Base-by-base conservation (phyloP, 2,888 invertebrate species). In the Melitaea athalia region DNA sequence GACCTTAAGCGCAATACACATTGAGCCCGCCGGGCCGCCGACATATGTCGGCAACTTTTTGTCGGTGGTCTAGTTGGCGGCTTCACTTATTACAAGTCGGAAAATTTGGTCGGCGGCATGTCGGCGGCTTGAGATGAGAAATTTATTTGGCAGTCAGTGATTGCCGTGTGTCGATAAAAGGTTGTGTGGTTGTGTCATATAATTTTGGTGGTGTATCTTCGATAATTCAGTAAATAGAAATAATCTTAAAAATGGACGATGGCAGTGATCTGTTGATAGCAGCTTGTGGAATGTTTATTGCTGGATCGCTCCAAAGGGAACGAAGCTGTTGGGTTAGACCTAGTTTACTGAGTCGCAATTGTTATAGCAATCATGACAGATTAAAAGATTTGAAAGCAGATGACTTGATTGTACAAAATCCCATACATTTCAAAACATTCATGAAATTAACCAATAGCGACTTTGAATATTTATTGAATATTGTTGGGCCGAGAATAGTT, bases 401-500 rank as follows among this genome's bases (percentile, higher is more conserved):
- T 33, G 55, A 62, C 64, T 38, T 64, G 64, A 38, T 64, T 64
- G 7, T 64, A 64, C 12, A 59, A 5, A 5, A 75, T 76, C 47
- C 64, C 55, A 45, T 59, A 14, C 5, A 12, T 47, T 47, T 47
- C 14, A n/a, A 15, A 12, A 47, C 45, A 11, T 14, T 47, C 12
- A 67, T 74, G 74, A 15, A 17, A 64, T 69, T 67, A 72, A 74
- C 74, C 52, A 55, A 42, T 73, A 72, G 72, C 70, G 70, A 76
- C 64, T 62, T 69, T 75, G 75, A 76, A 76, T 71, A 74, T 77
- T 72, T 76, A 72, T 50, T 74, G 53, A 74, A 60, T 59, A 72
- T 75, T 70, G 75, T 76, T 75, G 73, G 74, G 49, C 75, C 64
- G n/a, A 75, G 17, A 76, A 76, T 75, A 74, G 69, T 64, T 72